Evolutionary conservation across 2,113 vertebrate species (phyloP), one percentile per base, ranked within the genome.

Genomic region (Tinamus guttatus): DNA sequence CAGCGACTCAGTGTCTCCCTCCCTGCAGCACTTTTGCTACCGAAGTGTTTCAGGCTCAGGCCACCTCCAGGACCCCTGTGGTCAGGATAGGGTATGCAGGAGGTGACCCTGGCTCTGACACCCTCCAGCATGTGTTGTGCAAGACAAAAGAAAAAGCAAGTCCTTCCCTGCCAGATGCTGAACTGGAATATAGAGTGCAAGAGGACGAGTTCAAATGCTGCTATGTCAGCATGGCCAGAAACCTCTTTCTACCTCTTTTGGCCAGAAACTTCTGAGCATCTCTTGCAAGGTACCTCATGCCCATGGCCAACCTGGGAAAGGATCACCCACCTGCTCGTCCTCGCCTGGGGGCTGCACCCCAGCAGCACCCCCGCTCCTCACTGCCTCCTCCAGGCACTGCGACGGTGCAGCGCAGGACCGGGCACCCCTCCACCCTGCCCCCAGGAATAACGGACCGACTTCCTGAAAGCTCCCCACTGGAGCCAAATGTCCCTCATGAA

Each of bases 11-110:
- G 38, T 28, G 60, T 41, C 56, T 45, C 43, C 2, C 54, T 32
- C 54, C 10, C 28, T 32, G 4, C 43, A 80, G 54, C 47, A 40
- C 49, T 75, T 60, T 1, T 32, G n/a, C 20, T 74, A 22, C 2
- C 0, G n/a, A 27, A 22, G 52, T 68, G 52, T 11, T 51, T 52
- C n/a, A 47, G 15, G 22, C 9, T 10, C 21, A 28, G 47, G 40
- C 25, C 45, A 34, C 2, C 2, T 27, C 22, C 49, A 3, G 1
- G 41, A 5, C 9, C 68, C 22, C 20, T 0, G 0, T 32, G 51
- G 36, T 52, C 5, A 1, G 45, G 59, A 40, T 24, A 27, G 1
- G 40, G 14, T 32, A 22, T 47, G 34, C 32, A 13, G n/a, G 12
- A 79, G n/a, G 24, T 0, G 1, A 28, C 32, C 24, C 62, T 38